A percentile compares a stretch with the other conserved stretches of the same genome.
These are phyloP conservation scores for Chelidonichthys spinosus DNA, from an alignment of 2,797 vertebrate species.

Conservation along the genomic window DNA sequence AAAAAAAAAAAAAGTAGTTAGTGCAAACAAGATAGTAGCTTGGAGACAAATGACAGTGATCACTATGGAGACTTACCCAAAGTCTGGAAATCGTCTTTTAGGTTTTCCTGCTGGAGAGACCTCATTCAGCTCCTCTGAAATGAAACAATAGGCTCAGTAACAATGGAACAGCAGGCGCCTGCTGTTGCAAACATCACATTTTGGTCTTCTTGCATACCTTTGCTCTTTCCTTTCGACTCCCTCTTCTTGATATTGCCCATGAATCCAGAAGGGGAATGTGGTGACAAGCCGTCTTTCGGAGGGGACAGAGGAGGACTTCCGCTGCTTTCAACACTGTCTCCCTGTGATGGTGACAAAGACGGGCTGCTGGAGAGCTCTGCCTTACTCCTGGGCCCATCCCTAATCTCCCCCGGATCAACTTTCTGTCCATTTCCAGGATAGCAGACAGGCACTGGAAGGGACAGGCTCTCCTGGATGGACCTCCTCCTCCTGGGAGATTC, in stretches of 20 bases:
- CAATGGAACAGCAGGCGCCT: not conserved
- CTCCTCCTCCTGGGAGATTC: slow-evolving; percentile 72
- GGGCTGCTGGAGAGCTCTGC: slow-evolving; percentile 73
- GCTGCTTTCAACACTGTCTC: slow-evolving; percentile 81
- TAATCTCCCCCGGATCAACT: slow-evolving; percentile 70
- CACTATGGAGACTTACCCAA: slow-evolving; percentile 85
- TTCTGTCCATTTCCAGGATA: slow-evolving; percentile 73
- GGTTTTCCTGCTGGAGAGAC: slow-evolving; percentile 84
- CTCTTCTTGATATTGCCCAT: slow-evolving; percentile 87
- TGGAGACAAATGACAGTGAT: not conserved
- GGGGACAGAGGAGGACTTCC: slow-evolving; percentile 77
- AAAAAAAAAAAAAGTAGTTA: slow-evolving; percentile 1
- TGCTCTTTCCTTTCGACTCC: slow-evolving; percentile 88
- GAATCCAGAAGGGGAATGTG: slow-evolving; percentile 83
- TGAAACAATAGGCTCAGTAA: slow-evolving; percentile 23
- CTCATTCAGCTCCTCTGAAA: slow-evolving; percentile 89
- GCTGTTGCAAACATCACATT: not conserved
- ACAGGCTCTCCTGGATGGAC: slow-evolving; percentile 85
- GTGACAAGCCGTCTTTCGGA: slow-evolving; percentile 79
- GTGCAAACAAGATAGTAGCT: not conserved
- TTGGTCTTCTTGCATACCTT: slow-evolving; percentile 77
- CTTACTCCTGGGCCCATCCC: slow-evolving; percentile 65
- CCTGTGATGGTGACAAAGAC: slow-evolving; percentile 79
- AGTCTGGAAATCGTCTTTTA: slow-evolving; percentile 94
- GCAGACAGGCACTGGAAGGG: slow-evolving; percentile 78